A percentile compares a stretch with the other conserved stretches of the same genome.
Evolutionary conservation across 2,797 vertebrate genomes (phyloP).

Genomic region (Pristis pectinata): DNA sequence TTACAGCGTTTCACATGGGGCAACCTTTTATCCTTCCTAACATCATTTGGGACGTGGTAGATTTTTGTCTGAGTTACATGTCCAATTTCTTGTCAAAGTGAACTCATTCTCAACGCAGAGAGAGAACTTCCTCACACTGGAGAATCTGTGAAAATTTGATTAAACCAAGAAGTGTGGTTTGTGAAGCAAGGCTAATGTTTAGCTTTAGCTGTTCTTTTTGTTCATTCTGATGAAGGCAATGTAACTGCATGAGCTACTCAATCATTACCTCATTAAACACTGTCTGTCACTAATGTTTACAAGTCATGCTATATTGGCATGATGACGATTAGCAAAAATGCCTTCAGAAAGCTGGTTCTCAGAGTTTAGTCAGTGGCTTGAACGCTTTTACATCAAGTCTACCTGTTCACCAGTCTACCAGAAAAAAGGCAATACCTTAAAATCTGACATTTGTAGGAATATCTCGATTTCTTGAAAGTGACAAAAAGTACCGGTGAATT

Average conservation of each 20-base stretch:
- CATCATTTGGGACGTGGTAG: background rate
- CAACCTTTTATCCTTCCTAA: background rate
- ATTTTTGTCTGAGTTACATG: background rate
- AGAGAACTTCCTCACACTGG: background rate
- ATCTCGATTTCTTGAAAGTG: background rate
- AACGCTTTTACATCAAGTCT: background rate
- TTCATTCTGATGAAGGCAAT: constrained; percentile 1
- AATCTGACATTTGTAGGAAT: background rate
- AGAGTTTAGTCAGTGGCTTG: background rate
- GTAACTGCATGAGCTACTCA: background rate
- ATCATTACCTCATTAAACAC: constrained; percentile 11
- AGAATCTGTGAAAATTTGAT: constrained; percentile 15
- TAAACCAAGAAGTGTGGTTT: constrained; percentile 9
- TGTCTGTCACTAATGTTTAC: background rate
- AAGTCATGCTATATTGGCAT: background rate
- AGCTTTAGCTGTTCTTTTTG: background rate
- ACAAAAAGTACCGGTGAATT: background rate
- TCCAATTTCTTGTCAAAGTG: background rate
- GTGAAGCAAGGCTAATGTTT: constrained; percentile 22
- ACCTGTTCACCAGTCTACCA: background rate
- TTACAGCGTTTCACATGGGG: background rate
- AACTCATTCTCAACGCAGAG: background rate
- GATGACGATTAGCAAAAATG: background rate
- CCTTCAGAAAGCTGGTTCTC: background rate
- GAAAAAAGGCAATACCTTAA: background rate